Conservation (phyloP, 2,888 invertebrate species). For the Polyommatus iphigenia region DNA sequence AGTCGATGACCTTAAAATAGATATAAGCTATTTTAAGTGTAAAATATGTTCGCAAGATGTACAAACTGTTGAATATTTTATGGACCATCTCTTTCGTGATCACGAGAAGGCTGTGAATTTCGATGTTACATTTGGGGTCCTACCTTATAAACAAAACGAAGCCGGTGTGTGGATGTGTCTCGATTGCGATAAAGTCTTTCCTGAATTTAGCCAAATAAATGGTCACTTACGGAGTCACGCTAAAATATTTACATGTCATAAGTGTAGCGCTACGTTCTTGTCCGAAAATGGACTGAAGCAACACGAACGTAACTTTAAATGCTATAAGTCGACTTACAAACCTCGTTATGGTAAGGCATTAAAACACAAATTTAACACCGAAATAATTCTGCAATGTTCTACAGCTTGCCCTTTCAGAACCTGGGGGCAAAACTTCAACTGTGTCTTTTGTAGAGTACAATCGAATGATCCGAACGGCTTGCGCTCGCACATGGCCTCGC, state of each 20-base stretch:
- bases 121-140: conserved; percentile 66
- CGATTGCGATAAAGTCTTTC: conserved; percentile 67
- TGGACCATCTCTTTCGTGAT: conserved; percentile 63
- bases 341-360: conserved; percentile 69
- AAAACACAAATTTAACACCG: conserved; percentile 69
- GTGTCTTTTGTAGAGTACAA: conserved; percentile 69
- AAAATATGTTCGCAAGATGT: conserved; percentile 59
- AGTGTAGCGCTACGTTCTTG: conserved; percentile 69
- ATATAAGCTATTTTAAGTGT: conserved; percentile 68
- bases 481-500: conserved; percentile 66
- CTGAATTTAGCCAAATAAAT: conserved; percentile 70
- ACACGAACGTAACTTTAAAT: conserved; percentile 69
- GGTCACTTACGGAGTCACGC: conserved; percentile 67
- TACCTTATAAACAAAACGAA: conserved; percentile 66
- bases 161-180: conserved; percentile 67
- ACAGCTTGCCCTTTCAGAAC: conserved; percentile 71
- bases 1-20: conserved; percentile 67
- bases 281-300: conserved; percentile 68
- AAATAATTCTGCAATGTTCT: conserved; percentile 71
- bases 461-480: conserved; percentile 71
- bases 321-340: conserved; percentile 68
- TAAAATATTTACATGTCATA: conserved; percentile 70
- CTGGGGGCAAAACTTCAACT: conserved; percentile 74
- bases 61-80: conserved; percentile 60
- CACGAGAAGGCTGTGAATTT: conserved; percentile 65